Evolutionary conservation across 1,140 invertebrate genomes (phyloP).

Genomic region (Nephila pilipes): DNA sequence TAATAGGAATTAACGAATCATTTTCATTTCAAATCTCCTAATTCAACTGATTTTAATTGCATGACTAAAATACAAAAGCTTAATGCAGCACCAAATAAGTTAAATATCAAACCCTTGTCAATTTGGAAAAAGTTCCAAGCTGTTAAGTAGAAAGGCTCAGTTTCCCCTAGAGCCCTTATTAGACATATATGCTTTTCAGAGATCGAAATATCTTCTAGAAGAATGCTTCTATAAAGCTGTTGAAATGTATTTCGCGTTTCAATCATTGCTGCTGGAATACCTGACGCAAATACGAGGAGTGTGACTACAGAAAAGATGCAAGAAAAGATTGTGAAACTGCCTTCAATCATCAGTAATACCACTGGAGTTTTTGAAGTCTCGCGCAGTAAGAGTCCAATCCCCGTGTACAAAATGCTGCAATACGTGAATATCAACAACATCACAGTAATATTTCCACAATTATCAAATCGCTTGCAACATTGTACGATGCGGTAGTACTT

Average conservation of each 20-base stretch:
- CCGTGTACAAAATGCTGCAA: background rate
- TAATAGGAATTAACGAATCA: too few species aligned
- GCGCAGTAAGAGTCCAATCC: background rate
- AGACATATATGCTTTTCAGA: background rate
- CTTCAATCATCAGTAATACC: background rate
- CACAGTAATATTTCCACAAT: background rate
- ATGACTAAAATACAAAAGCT: constrained; percentile 34
- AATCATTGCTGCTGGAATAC: background rate
- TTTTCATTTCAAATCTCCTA: background rate
- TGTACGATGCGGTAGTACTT: background rate
- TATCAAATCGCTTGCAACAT: background rate
- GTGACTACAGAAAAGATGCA: background rate
- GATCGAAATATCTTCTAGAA: background rate
- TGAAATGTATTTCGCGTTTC: background rate
- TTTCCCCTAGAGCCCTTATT: background rate
- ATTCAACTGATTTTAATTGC: constrained; percentile 14
- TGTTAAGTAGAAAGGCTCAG: background rate
- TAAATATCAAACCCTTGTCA: too few species aligned
- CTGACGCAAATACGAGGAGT: background rate
- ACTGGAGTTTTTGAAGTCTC: too few species aligned
- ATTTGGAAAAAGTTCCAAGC: background rate
- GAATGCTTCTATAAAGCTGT: background rate
- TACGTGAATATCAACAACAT: background rate
- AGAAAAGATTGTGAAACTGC: background rate
- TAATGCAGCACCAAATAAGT: background rate